phyloP scores from a whole-genome alignment of 2,797 vertebrate genomes.

The Parauchenoglanis ngamensis region DNA sequence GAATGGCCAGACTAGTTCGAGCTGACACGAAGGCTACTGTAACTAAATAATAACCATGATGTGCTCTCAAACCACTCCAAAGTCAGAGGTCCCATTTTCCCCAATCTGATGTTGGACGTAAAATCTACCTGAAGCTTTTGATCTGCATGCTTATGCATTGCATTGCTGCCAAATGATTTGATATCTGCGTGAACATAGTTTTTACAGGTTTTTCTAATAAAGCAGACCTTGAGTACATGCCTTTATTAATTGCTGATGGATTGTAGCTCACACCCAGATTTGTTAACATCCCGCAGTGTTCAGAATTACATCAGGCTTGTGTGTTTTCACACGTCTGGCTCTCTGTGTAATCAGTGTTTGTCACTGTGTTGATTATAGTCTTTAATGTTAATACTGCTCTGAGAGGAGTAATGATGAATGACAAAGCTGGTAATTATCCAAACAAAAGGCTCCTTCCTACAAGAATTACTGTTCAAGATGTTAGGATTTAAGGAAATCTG shows the following conservation, averaged over 20 bases:
- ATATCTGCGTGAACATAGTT: neutral
- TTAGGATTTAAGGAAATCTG: neutral
- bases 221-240: neutral
- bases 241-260: neutral
- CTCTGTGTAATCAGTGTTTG: constrained; percentile 3
- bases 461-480: neutral
- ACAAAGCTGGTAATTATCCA: constrained; percentile 35
- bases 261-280: constrained; percentile 20
- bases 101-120: neutral
- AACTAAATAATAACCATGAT: neutral
- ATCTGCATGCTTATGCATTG: neutral
- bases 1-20: neutral
- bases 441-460: constrained; percentile 9
- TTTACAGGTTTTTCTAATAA: neutral
- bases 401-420: constrained; percentile 36
- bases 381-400: constrained; percentile 25
- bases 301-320: constrained; percentile 49
- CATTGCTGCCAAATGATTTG: neutral
- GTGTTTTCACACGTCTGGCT: constrained; percentile 16
- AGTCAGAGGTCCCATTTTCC: neutral
- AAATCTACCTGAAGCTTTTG: neutral
- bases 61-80: no score
- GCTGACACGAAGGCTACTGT: neutral
- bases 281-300: constrained; percentile 20
- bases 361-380: constrained; percentile 35